phyloP scores from a whole-genome alignment of 2,113 vertebrate genomes.

The Austrofundulus limnaeus region DNA sequence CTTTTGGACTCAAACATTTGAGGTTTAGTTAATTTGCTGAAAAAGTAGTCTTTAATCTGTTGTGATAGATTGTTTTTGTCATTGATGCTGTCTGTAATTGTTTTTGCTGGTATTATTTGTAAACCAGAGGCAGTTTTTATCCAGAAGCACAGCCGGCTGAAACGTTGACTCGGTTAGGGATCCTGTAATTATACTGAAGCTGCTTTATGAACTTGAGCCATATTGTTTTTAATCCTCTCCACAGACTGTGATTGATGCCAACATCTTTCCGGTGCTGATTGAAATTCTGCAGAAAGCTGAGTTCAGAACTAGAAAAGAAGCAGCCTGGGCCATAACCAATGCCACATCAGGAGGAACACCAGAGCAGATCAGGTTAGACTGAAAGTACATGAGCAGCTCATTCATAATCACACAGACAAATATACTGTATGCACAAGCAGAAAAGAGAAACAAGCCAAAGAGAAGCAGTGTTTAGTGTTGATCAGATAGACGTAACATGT shows the following conservation, averaged over 20 bases:
- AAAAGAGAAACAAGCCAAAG: not conserved
- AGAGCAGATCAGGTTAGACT: constrained; percentile 91
- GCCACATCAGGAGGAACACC: constrained; percentile 96
- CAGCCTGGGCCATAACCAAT: constrained; percentile 97
- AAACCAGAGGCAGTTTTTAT: no score
- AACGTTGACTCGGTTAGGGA: not conserved
- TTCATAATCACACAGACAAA: no score
- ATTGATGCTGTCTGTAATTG: no score
- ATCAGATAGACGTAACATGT: not conserved
- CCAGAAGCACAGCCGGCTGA: no score
- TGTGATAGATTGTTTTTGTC: no score
- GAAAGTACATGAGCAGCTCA: not conserved
- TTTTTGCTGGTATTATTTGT: no score
- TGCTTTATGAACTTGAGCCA: not conserved
- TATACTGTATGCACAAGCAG: no score
- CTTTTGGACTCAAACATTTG: no score
- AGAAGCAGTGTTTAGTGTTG: not conserved
- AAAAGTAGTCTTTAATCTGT: no score
- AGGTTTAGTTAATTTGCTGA: no score
- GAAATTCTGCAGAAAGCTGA: constrained; percentile 98
- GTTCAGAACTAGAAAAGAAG: constrained; percentile 97
- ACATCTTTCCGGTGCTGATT: constrained; percentile 97
- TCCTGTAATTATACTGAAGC: not conserved
- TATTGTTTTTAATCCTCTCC: not conserved
- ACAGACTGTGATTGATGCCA: constrained; percentile 95